phyloP scores from a whole-genome alignment of 2,797 vertebrate genomes.

The Ataeniobius toweri region DNA sequence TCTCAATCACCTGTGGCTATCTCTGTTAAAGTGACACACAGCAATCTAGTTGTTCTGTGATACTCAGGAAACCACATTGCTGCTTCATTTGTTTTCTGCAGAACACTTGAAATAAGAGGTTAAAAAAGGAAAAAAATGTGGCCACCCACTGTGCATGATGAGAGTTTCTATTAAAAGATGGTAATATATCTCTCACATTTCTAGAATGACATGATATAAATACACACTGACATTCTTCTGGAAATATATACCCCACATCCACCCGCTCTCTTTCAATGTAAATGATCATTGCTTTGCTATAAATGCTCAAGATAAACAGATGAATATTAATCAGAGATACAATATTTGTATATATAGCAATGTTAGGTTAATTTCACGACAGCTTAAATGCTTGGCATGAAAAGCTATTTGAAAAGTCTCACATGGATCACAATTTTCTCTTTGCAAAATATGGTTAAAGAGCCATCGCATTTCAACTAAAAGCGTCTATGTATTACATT shows the following conservation, averaged over 20 bases:
- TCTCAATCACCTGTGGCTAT: slow-evolving; percentile 58
- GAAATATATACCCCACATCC: slow-evolving; percentile 8
- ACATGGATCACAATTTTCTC: neutral
- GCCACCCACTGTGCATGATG: slow-evolving; percentile 26
- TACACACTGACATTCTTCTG: slow-evolving; percentile 35
- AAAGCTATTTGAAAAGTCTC: slow-evolving; percentile 5
- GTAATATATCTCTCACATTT: slow-evolving; percentile 19
- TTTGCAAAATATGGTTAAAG: neutral
- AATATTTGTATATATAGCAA: slow-evolving; percentile 21
- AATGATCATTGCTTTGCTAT: slow-evolving; percentile 19
- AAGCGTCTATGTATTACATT: neutral
- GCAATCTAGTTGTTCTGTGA: neutral
- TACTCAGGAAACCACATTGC: slow-evolving; percentile 19
- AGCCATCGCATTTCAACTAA: too few relatives aligned
- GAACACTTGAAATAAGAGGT: slow-evolving; percentile 7
- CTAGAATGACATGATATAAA: slow-evolving; percentile 50
- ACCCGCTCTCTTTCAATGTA: slow-evolving; percentile 9
- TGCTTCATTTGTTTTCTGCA: slow-evolving; percentile 26
- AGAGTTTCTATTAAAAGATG: slow-evolving; percentile 42
- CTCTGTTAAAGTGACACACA: neutral
- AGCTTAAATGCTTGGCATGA: slow-evolving; percentile 14
- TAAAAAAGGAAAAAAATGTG: slow-evolving; percentile 5
- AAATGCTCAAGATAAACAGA: slow-evolving; percentile 34
- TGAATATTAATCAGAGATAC: slow-evolving; percentile 51
- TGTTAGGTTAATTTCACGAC: slow-evolving; percentile 15